Evolutionary conservation across 2,888 invertebrate species (phyloP).

Genomic region (Catocala fraxini): DNA sequence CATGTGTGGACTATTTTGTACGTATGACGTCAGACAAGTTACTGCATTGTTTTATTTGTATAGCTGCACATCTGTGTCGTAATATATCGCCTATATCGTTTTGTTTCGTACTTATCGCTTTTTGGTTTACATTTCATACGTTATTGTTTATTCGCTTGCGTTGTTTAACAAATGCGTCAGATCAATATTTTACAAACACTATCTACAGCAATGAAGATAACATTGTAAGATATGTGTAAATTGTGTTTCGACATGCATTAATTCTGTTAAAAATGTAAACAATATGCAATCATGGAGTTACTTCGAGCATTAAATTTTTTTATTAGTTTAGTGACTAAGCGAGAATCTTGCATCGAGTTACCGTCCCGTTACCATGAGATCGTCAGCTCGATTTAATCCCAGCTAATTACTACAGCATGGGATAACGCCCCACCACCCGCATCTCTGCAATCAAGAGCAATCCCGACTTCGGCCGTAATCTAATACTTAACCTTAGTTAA

Average conservation of each 20-base stretch:
- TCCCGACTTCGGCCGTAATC: conserved; percentile 47
- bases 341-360: conserved; percentile 61
- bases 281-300: conserved; percentile 62
- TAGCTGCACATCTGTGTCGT: conserved; percentile 61
- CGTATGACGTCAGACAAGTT: conserved; percentile 60
- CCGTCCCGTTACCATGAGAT: conserved; percentile 59
- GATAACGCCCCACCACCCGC: conserved; percentile 51
- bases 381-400: conserved; percentile 72
- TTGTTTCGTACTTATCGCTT: conserved; percentile 19
- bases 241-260: conserved; percentile 20
- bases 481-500: conserved; percentile 59
- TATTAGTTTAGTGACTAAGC: conserved; percentile 55
- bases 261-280: conserved; percentile 47
- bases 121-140: conserved; percentile 11
- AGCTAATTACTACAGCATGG: conserved; percentile 72
- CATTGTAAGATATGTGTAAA: conserved; percentile 18
- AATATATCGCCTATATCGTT: conserved; percentile 47
- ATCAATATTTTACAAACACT: conserved; percentile 10
- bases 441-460: conserved; percentile 35
- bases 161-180: conserved; percentile 12
- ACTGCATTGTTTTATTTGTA: conserved; percentile 66
- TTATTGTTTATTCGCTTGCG: conserved; percentile 7
- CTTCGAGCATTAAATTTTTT: conserved; percentile 59
- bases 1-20: conserved; percentile 67
- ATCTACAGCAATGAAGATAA: conserved; percentile 13